phyloP scores from a whole-genome alignment of 2,113 vertebrate species.

The Anguilla japonica region DNA sequence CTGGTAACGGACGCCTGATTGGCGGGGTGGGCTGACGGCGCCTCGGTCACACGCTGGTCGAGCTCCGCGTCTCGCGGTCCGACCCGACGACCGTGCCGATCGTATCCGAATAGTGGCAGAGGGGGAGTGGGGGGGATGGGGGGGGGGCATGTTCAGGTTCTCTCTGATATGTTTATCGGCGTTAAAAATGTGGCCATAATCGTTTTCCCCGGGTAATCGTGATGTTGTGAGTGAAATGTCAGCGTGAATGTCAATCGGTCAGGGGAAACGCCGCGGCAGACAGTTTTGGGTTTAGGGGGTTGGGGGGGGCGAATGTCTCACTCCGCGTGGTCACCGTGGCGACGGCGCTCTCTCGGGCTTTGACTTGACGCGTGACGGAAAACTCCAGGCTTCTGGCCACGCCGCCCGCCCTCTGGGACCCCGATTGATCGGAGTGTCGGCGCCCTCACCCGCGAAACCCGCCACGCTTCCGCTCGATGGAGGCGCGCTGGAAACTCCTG shows the following conservation, averaged over 20 bases:
- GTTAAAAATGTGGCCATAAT: not conserved
- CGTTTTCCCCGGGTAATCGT: constrained; percentile 11
- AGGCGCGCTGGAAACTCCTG: not conserved
- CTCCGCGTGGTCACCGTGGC: not conserved
- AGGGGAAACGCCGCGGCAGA: not conserved
- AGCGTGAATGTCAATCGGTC: constrained; percentile 8
- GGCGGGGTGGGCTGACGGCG: not conserved
- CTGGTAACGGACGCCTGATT: not conserved
- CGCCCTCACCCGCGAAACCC: not conserved
- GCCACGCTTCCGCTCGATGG: not conserved
- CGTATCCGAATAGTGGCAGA: not conserved
- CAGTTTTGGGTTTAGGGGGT: no score
- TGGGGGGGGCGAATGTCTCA: no score
- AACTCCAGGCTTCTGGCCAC: not conserved
- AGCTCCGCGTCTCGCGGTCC: not conserved
- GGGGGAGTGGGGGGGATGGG: no score
- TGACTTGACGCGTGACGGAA: not conserved
- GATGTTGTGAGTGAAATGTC: constrained; percentile 11
- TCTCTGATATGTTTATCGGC: not conserved
- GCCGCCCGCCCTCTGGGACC: no score
- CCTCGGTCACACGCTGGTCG: not conserved
- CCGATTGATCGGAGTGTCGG: not conserved
- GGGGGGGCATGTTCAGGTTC: not conserved
- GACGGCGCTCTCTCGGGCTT: not conserved
- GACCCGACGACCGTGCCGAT: not conserved